Conservation (phyloP, 2,888 invertebrate genomes). For the Dastarcus helophoroides region DNA sequence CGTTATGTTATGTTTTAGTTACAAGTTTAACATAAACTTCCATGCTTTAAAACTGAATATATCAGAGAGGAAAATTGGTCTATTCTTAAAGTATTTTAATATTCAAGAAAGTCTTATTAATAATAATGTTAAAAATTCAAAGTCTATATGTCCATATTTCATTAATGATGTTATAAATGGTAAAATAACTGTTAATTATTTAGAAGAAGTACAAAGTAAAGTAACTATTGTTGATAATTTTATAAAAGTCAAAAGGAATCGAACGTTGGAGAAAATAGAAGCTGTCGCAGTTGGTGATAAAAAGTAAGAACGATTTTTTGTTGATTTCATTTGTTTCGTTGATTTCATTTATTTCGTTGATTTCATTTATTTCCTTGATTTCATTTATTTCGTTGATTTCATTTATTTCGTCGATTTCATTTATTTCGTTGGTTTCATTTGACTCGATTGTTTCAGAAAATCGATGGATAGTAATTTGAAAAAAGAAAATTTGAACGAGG, state of each 20-base stretch:
- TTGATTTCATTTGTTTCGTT: too few relatives aligned
- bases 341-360: too few relatives aligned
- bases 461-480: conserved; percentile 11
- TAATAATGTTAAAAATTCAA: conserved; percentile 1
- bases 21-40: conserved; percentile 63
- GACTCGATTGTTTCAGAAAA: not conserved
- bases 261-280: conserved; percentile 10
- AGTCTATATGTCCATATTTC: not conserved
- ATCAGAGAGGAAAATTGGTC: conserved; percentile 58
- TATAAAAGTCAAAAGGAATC: conserved; percentile 11
- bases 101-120: conserved; percentile 10
- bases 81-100: conserved; percentile 50
- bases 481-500: conserved; percentile 41
- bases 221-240: conserved; percentile 13
- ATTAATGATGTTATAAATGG: not conserved
- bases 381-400: too few relatives aligned
- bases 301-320: conserved; percentile 7
- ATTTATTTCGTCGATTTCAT: too few relatives aligned
- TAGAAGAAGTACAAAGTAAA: conserved; percentile 18
- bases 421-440: too few relatives aligned
- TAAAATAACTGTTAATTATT: conserved; percentile 10
- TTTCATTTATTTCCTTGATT: too few relatives aligned
- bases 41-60: conserved; percentile 63
- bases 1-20: conserved; percentile 38
- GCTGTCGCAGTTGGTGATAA: conserved; percentile 14